A percentile compares a stretch with the other conserved stretches of the same genome.
These are phyloP conservation scores for Panurus biarmicus DNA, from an alignment of 2,113 vertebrate species.

Conservation along the genomic window DNA sequence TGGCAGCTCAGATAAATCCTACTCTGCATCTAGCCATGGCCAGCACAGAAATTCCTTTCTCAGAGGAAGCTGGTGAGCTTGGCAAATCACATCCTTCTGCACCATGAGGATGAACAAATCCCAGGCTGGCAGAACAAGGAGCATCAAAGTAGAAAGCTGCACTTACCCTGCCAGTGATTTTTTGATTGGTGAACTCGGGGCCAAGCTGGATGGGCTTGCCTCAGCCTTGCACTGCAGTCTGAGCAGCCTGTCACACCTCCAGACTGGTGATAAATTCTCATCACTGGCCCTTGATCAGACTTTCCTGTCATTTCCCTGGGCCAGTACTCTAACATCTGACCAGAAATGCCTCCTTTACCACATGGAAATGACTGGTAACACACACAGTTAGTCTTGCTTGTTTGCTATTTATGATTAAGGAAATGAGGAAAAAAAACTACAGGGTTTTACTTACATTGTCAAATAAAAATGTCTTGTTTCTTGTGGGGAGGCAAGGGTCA, in stretches of 20 bases:
- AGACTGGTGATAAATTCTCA: background rate
- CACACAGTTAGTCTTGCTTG: background rate
- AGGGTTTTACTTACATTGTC: background rate
- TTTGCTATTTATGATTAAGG: background rate
- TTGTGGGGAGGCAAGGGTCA: background rate
- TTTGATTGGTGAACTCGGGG: background rate
- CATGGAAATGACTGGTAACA: background rate
- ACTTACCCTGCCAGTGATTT: background rate
- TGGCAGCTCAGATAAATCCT: background rate
- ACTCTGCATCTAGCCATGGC: background rate
- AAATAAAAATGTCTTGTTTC: background rate
- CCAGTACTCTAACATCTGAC: background rate
- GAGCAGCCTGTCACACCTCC: background rate
- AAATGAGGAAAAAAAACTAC: background rate
- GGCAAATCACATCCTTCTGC: background rate
- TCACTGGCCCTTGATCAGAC: background rate
- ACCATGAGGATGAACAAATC: background rate
- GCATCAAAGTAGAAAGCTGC: background rate
- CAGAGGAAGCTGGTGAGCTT: background rate
- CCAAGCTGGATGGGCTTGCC: background rate
- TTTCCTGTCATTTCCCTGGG: background rate
- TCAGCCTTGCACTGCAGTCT: background rate
- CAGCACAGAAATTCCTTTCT: background rate
- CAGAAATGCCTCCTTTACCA: background rate
- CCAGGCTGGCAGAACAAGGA: background rate